phyloP scores from a whole-genome alignment of 2,797 vertebrate genomes.

The Taeniopygia guttata region DNA sequence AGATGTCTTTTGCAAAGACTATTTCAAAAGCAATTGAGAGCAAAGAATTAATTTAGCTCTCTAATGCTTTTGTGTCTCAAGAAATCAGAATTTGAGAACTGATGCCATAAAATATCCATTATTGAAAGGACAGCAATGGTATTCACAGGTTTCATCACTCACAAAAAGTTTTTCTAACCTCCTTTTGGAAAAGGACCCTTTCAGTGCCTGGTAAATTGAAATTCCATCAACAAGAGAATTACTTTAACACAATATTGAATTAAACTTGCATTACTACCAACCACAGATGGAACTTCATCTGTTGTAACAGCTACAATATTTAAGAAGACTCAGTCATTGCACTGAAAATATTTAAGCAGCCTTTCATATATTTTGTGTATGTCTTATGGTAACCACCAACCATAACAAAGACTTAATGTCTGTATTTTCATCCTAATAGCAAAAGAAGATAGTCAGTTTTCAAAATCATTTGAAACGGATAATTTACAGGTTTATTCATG shows the following conservation, averaged over 20 bases:
- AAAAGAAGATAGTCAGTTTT: not conserved
- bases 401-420: not conserved
- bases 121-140: not conserved
- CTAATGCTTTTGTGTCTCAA: not conserved
- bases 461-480: not conserved
- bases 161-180: not conserved
- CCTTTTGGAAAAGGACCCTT: not conserved
- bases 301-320: conserved; percentile 42
- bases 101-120: not conserved
- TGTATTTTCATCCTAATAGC: not conserved
- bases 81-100: not conserved
- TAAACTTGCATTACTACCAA: conserved; percentile 8
- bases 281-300: conserved; percentile 46
- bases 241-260: conserved; percentile 6
- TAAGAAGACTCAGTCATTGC: not conserved
- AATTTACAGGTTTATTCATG: not conserved
- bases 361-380: not conserved
- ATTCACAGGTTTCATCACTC: not conserved
- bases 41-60: not conserved
- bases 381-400: not conserved
- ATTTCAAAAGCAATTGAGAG: not conserved
- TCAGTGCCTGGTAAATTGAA: not conserved
- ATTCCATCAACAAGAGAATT: not conserved
- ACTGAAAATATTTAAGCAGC: conserved; percentile 42
- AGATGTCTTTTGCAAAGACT: not conserved